Evolutionary conservation across 2,797 vertebrate species (phyloP).

Genomic region (Platalea minor): DNA sequence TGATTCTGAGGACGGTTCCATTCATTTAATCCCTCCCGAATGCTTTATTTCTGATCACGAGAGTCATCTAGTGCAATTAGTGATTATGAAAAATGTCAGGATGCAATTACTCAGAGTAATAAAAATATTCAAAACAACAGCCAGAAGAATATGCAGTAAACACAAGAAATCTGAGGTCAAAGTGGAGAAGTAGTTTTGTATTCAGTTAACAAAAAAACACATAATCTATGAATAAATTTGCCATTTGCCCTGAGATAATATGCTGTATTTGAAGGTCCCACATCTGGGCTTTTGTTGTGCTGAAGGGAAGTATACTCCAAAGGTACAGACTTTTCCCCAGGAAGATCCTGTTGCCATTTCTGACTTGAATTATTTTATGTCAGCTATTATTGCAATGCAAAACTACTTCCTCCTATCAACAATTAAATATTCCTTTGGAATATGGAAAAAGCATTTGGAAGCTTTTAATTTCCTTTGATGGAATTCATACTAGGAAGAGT

Average conservation of each 20-base stretch:
- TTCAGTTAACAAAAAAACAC: neutral
- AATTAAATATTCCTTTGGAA: slow-evolving; percentile 7
- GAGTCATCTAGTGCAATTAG: slow-evolving; percentile 70
- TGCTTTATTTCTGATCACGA: slow-evolving; percentile 63
- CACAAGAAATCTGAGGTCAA: slow-evolving; percentile 4
- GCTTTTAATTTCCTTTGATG: slow-evolving; percentile 20
- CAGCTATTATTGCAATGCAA: neutral
- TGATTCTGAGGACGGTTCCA: slow-evolving; percentile 61
- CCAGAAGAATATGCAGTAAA: slow-evolving; percentile 30
- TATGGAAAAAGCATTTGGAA: slow-evolving; percentile 27
- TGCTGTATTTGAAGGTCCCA: neutral
- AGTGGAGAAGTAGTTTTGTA: neutral
- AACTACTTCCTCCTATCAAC: neutral
- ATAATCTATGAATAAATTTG: slow-evolving; percentile 8
- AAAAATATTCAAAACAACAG: slow-evolving; percentile 65
- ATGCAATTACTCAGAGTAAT: slow-evolving; percentile 62
- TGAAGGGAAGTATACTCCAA: slow-evolving; percentile 15
- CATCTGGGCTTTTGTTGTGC: slow-evolving; percentile 39
- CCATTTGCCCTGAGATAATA: neutral
- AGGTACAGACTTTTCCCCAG: slow-evolving; percentile 40
- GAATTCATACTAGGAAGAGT: neutral
- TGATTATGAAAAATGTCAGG: slow-evolving; percentile 70
- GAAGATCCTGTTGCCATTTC: slow-evolving; percentile 54
- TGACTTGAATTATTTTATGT: slow-evolving; percentile 24
- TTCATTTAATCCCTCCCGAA: slow-evolving; percentile 67